Percentiles rank a stretch among this genome's conserved stretches.
Evolutionary conservation across 1,140 invertebrate species (phyloP).

Genomic region (Dendrolimus kikuchii): DNA sequence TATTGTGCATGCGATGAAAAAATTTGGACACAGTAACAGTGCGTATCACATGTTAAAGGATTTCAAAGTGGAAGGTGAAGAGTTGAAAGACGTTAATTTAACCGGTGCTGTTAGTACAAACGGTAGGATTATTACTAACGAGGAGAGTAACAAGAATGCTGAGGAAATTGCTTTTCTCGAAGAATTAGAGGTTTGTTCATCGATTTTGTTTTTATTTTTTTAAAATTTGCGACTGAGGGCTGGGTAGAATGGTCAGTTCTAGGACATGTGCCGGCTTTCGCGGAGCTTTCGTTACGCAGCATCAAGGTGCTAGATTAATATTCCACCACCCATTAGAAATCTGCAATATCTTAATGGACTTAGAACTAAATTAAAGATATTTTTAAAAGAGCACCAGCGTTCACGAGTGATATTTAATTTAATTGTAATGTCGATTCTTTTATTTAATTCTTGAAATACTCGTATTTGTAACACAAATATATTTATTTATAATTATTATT

Average conservation of each 20-base stretch:
- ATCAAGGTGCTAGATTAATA: too few relatives aligned
- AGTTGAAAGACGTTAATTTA: conserved; percentile 32
- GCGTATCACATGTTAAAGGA: conserved; percentile 77
- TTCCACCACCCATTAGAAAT: too few relatives aligned
- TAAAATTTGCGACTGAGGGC: not conserved
- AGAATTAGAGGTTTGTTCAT: conserved; percentile 45
- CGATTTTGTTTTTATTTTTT: conserved; percentile 1
- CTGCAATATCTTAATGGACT: too few relatives aligned
- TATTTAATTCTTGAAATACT: too few relatives aligned
- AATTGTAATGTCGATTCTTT: too few relatives aligned
- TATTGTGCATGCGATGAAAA: conserved; percentile 66
- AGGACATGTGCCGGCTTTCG: too few relatives aligned
- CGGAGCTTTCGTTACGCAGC: too few relatives aligned
- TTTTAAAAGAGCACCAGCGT: too few relatives aligned
- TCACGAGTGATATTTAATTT: too few relatives aligned
- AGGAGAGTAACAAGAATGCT: conserved; percentile 29
- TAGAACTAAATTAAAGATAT: too few relatives aligned
- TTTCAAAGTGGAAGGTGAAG: conserved; percentile 49
- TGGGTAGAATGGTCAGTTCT: not conserved
- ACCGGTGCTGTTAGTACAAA: conserved; percentile 48
- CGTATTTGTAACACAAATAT: too few relatives aligned
- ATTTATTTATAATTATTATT: too few relatives aligned
- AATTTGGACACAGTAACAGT: conserved; percentile 73
- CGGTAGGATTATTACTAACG: conserved; percentile 52
- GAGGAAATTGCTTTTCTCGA: conserved; percentile 50